Evolutionary conservation across 1,140 invertebrate species (phyloP).

Genomic region (Scylla paramamosain): DNA sequence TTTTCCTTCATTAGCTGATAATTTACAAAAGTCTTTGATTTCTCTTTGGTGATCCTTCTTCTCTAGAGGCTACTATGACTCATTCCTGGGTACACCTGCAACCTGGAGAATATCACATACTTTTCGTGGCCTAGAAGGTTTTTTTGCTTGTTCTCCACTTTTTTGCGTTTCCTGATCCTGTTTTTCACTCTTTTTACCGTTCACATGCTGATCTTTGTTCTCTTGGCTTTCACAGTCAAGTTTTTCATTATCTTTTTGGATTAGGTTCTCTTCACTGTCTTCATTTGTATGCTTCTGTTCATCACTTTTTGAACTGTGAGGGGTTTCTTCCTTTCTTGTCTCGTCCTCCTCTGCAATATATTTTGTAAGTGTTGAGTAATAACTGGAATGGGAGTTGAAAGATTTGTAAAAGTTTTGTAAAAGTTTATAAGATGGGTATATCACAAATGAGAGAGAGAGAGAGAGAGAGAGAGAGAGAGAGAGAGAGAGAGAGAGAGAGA

Average conservation of each 20-base stretch:
- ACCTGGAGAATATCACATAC: background rate
- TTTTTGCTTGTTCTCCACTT: background rate
- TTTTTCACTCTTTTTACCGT: background rate
- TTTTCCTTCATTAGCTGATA: too few species aligned
- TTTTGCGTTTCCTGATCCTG: background rate
- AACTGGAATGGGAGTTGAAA: background rate
- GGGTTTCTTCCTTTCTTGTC: background rate
- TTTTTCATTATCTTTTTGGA: background rate
- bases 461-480: too few species aligned
- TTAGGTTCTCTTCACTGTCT: background rate
- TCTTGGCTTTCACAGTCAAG: background rate
- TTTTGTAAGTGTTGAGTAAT: background rate
- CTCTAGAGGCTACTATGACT: too few species aligned
- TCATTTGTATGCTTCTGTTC: background rate
- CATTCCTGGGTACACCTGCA: too few species aligned
- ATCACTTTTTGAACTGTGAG: background rate
- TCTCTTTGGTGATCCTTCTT: too few species aligned
- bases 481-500: too few species aligned
- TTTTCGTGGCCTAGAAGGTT: background rate
- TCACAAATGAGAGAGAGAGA: too few species aligned
- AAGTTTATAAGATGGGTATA: too few species aligned
- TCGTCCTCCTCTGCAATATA: background rate
- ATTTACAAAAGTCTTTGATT: too few species aligned
- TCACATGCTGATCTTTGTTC: background rate
- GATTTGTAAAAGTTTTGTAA: background rate